Percentiles rank a stretch among this genome's conserved stretches.
Evolutionary conservation across 2,113 vertebrate genomes (phyloP).

Genomic region (Athene noctua): DNA sequence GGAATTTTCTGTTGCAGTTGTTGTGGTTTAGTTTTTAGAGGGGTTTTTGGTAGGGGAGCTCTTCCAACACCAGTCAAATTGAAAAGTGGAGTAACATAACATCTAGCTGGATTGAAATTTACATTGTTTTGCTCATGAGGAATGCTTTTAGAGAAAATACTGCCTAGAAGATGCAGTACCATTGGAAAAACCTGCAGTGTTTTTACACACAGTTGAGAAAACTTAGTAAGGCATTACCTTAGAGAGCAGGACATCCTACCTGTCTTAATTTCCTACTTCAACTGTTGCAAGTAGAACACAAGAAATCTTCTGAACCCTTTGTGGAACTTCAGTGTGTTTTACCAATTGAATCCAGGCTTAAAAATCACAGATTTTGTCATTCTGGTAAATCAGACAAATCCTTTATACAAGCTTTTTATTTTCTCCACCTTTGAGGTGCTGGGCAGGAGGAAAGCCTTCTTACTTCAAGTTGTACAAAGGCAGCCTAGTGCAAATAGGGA

Average conservation of each 20-base stretch:
- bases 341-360: neutral
- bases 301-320: neutral
- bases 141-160: neutral
- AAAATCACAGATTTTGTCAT: neutral
- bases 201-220: neutral
- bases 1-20: neutral
- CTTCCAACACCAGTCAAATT: neutral
- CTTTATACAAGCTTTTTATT: neutral
- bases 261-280: neutral
- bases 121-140: neutral
- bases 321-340: neutral
- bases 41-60: neutral
- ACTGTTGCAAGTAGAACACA: neutral
- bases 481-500: neutral
- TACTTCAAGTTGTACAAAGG: neutral
- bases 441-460: neutral
- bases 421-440: neutral
- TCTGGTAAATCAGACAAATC: neutral
- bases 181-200: neutral
- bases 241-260: neutral
- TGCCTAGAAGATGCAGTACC: neutral
- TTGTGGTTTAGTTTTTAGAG: neutral
- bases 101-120: neutral
- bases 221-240: neutral
- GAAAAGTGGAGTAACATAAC: neutral